Percentiles rank a stretch among this genome's conserved stretches.
These are phyloP conservation scores for Catharus minimus DNA, from an alignment of 2,113 vertebrate genomes.

Conservation along the genomic window DNA sequence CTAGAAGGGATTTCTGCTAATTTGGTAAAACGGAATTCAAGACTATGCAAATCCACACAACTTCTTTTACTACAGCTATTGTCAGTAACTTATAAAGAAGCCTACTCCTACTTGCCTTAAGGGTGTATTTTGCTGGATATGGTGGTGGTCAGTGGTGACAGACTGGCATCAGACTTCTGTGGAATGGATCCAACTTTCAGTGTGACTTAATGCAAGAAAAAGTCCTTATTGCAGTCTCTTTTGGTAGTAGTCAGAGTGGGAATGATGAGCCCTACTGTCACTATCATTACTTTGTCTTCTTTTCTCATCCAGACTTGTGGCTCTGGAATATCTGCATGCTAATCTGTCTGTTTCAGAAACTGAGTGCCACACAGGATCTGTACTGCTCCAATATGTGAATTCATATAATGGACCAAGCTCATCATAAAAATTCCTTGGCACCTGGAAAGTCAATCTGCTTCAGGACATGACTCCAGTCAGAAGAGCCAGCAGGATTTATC, in stretches of 20 bases:
- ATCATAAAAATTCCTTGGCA: background rate
- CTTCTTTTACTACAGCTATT: background rate
- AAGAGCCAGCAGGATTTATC: background rate
- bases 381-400: background rate
- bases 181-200: background rate
- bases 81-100: background rate
- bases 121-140: background rate
- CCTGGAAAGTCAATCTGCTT: background rate
- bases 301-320: background rate
- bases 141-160: background rate
- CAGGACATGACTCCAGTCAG: background rate
- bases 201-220: background rate
- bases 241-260: background rate
- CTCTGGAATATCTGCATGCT: background rate
- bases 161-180: background rate
- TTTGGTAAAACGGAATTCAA: background rate
- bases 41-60: background rate
- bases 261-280: background rate
- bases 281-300: background rate
- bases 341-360: background rate
- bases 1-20: background rate
- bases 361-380: background rate
- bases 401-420: background rate
- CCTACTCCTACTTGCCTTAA: conserved; percentile 1
- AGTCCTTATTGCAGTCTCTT: background rate